These are phyloP conservation scores for Rhagoletis pomonella DNA, from an alignment of 1,140 invertebrate genomes.

Conservation along the genomic window DNA sequence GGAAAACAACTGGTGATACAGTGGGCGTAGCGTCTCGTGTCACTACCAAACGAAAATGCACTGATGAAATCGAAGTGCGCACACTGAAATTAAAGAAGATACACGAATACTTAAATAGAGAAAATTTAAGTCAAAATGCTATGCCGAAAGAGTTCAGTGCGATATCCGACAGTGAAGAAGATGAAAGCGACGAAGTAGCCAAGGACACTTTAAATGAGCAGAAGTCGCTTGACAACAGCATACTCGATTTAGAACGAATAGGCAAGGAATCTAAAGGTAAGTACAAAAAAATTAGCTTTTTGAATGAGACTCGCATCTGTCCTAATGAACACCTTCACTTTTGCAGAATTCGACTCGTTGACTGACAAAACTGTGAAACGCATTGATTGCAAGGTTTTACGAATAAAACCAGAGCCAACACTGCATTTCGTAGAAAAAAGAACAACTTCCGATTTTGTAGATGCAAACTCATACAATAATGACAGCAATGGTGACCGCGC, in stretches of 20 bases:
- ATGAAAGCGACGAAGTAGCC: conserved; percentile 3
- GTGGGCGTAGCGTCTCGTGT: conserved; percentile 59
- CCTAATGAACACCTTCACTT: neutral
- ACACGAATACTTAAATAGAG: conserved; percentile 65
- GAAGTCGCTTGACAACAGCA: neutral
- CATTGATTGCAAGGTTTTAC: neutral
- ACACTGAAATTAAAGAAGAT: conserved; percentile 70
- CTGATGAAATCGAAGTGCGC: conserved; percentile 61
- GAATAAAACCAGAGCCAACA: neutral
- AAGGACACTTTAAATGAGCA: neutral
- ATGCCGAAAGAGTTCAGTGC: conserved; percentile 9
- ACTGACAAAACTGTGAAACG: conserved; percentile 1
- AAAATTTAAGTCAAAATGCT: conserved; percentile 55
- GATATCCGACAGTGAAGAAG: conserved; percentile 54
- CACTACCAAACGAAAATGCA: conserved; percentile 62
- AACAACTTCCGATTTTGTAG: neutral
- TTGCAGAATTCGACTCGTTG: conserved; percentile 29
- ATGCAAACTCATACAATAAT: neutral
- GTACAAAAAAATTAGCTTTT: conserved; percentile 5
- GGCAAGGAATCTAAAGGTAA: conserved; percentile 32
- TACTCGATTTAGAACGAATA: neutral
- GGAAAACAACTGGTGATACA: conserved; percentile 69
- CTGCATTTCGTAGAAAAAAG: neutral
- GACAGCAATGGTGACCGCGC: neutral
- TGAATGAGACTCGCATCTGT: no score